Evolutionary conservation across 2,113 vertebrate genomes (phyloP), one percentile per base, ranked within the genome.

Genomic region (Sardina pilchardus): DNA sequence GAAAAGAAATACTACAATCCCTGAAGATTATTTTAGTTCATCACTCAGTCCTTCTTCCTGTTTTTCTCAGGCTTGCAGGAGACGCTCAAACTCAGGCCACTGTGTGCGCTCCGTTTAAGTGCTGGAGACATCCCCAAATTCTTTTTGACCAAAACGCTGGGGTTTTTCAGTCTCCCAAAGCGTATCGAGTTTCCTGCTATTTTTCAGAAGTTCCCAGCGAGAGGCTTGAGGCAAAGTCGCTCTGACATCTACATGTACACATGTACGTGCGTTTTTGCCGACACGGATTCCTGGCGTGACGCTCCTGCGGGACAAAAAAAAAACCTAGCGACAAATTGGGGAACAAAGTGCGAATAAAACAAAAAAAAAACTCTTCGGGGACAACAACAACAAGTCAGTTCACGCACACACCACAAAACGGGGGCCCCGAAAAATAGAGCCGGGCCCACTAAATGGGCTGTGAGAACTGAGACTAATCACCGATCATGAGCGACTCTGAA

Each of bases 381-480:
- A 93, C 83, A 85, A 87, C 80, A 85, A 87, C 78, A 89, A 48
- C 86, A 87, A 85, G 85, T 85, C 88, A 56, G 75, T 89, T 87
- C 86, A 84, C 86, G 80, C 6, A 82, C 42, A 26, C 67, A 24
- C 36, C 24, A 14, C 71, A 43, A 47, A 26, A 82, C 84, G 75
- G 30, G 50, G 82, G 86, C 80, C 67, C 81, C 67, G 6, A 36
- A 56, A 84, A 78, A 78, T n/a, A 53, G 82, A 80, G 47, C 63
- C 34, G 39, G 59, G 71, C 45, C 9, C 43, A 83, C 39, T 90
- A 90, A 90, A 91, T 84, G 83, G 86, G 48, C 84, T 90, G 91
- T 91, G 90, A 91, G 89, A 92, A 92, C 88, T 67, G 44, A 91
- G 91, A 92, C 87, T 87, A 92, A 90, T 86, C 91, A 90, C 83